phyloP scores from a whole-genome alignment of 2,888 invertebrate genomes.

The Philopedon plagiatum region DNA sequence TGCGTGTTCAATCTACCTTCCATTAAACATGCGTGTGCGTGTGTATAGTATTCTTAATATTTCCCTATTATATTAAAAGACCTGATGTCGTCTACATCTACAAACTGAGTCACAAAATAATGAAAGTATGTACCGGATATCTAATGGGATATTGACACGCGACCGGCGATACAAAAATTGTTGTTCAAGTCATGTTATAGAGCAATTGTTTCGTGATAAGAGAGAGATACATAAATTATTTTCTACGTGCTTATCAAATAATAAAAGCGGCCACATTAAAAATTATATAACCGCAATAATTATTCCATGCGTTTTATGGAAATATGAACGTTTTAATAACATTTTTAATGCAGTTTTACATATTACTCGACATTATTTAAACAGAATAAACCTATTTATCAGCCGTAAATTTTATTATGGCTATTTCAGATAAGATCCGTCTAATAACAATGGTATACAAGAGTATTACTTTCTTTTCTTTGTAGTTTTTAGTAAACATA shows the following conservation, averaged over 20 bases:
- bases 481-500: no score
- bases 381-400: no score
- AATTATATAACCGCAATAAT: background rate
- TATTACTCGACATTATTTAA: background rate
- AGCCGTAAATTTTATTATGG: no score
- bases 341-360: background rate
- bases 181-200: background rate
- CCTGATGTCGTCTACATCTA: background rate
- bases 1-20: slow-evolving; percentile 5
- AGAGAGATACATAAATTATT: background rate
- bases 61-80: background rate
- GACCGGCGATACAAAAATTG: slow-evolving; percentile 7
- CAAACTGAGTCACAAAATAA: slow-evolving; percentile 12
- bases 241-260: background rate
- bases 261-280: background rate
- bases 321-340: background rate
- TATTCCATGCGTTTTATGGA: background rate
- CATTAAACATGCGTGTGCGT: background rate
- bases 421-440: no score
- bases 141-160: slow-evolving; percentile 19
- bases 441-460: no score
- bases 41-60: background rate
- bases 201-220: background rate
- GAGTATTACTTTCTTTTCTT: no score
- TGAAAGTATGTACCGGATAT: slow-evolving; percentile 5